Evolutionary conservation across 2,797 vertebrate genomes (phyloP).

Genomic region (Sebastes vulpes): DNA sequence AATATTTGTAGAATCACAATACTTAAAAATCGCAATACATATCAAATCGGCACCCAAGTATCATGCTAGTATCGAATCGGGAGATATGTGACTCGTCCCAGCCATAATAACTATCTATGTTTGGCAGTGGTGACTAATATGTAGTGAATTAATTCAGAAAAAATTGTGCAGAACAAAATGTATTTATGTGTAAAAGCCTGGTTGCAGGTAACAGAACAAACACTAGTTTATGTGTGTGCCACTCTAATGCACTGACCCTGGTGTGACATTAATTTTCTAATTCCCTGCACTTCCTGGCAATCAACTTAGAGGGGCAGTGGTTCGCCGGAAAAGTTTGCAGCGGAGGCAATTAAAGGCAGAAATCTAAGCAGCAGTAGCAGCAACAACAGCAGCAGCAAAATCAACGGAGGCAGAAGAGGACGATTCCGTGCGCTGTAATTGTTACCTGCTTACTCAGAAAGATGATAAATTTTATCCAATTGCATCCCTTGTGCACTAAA

Average conservation of each 20-base stretch:
- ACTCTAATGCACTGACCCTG: constrained; percentile 75
- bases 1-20: too few relatives aligned
- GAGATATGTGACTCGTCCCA: too few relatives aligned
- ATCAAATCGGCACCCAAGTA: too few relatives aligned
- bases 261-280: constrained; percentile 84
- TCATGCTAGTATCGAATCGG: too few relatives aligned
- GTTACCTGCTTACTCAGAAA: constrained; percentile 79
- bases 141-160: neutral
- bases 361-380: constrained; percentile 65
- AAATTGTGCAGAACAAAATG: neutral
- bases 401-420: constrained; percentile 51
- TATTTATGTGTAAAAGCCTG: constrained; percentile 12
- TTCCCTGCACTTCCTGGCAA: constrained; percentile 85
- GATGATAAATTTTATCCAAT: constrained; percentile 83
- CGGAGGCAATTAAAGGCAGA: constrained; percentile 79
- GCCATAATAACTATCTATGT: neutral
- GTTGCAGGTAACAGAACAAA: constrained; percentile 14
- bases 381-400: constrained; percentile 50
- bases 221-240: constrained; percentile 37
- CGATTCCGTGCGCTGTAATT: constrained; percentile 72
- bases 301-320: constrained; percentile 84
- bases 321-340: constrained; percentile 79
- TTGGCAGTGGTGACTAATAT: neutral
- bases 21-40: too few relatives aligned
- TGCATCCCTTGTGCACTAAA: constrained; percentile 63